These are phyloP conservation scores for Xenopus petersii DNA, from an alignment of 2,797 vertebrate species.

Conservation along the genomic window DNA sequence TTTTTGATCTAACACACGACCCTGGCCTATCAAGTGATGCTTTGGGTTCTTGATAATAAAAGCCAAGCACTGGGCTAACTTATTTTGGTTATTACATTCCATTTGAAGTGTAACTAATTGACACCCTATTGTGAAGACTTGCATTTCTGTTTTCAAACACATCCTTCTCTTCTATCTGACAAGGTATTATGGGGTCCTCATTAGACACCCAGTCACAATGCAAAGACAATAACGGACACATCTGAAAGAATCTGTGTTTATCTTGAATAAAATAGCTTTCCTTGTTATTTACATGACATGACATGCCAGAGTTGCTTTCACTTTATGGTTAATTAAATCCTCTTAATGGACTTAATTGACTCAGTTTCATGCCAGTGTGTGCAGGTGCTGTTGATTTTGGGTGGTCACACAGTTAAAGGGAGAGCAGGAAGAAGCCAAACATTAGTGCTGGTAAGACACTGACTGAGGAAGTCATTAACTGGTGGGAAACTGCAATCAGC, in stretches of 20 bases:
- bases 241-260: constrained; percentile 14
- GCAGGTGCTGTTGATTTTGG: constrained; percentile 37
- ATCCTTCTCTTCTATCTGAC: not conserved
- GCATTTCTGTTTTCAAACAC: not conserved
- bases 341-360: constrained; percentile 32
- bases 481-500: constrained; percentile 27
- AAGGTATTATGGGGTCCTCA: not conserved
- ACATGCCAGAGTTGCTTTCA: constrained; percentile 19
- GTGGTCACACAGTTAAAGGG: constrained; percentile 25
- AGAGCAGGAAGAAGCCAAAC: constrained; percentile 16
- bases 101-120: not conserved
- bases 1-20: too few species aligned
- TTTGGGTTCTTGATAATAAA: too few species aligned
- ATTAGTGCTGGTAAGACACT: constrained; percentile 6
- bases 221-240: constrained; percentile 21
- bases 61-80: too few species aligned
- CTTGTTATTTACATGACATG: constrained; percentile 23
- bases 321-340: constrained; percentile 44
- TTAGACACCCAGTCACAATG: constrained; percentile 6
- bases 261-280: constrained; percentile 25
- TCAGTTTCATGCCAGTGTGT: constrained; percentile 26
- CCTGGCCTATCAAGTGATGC: too few species aligned
- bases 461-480: constrained; percentile 11
- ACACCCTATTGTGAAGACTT: not conserved
- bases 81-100: too few species aligned